Conservation (phyloP, 2,113 vertebrate species). For the Catharus minimus region DNA sequence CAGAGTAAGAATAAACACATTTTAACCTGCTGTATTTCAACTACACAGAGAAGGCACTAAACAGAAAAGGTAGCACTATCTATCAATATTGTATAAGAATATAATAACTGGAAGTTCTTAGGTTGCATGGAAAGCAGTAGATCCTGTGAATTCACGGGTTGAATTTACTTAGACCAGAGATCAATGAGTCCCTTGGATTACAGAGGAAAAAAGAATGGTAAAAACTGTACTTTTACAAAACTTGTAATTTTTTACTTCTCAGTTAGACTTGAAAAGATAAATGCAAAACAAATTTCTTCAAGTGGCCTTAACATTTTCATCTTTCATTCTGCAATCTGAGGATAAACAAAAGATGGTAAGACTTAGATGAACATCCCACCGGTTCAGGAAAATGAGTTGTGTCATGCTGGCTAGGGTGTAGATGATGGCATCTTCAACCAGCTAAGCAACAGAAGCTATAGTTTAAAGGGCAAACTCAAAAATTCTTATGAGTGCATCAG, state of each 20-base stretch:
- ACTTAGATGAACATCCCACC: neutral
- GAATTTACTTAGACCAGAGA: neutral
- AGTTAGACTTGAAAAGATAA: neutral
- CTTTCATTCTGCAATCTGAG: neutral
- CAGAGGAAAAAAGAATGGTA: accelerated
- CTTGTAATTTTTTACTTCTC: neutral
- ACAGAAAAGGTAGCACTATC: neutral
- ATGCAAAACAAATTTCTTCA: neutral
- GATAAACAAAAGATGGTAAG: neutral
- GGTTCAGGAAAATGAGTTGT: neutral
- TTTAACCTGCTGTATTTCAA: neutral
- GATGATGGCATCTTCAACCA: neutral
- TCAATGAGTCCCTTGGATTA: neutral
- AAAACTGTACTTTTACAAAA: neutral
- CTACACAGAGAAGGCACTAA: neutral
- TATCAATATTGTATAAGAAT: neutral
- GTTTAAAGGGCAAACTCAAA: neutral
- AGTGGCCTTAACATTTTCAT: neutral
- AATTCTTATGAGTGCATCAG: neutral
- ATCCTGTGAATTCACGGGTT: neutral
- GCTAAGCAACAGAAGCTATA: neutral
- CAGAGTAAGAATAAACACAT: neutral
- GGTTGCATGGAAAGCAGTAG: neutral
- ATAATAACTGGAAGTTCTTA: neutral
- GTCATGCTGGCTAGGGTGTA: neutral